Percentiles rank a stretch among this genome's conserved stretches.
Evolutionary conservation across 35 echinoderm and acorn worm genomes (phyloP).

Genomic region (Strongylocentrotus purpuratus): DNA sequence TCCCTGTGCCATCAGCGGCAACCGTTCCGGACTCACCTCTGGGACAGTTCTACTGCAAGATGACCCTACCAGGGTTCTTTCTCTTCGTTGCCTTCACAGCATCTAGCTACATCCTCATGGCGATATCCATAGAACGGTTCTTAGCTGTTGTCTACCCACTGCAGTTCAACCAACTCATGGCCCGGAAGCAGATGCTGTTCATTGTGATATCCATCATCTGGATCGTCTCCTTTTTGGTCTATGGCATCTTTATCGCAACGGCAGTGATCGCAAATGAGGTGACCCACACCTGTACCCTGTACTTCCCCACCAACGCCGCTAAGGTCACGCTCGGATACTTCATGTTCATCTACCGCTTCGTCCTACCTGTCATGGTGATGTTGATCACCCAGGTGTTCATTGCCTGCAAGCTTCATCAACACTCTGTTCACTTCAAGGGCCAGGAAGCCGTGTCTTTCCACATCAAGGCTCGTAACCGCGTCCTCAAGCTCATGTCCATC

Average conservation of each 20-base stretch:
- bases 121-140: conserved; percentile 20
- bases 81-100: not conserved
- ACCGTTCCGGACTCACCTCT: not conserved
- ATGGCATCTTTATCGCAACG: not conserved
- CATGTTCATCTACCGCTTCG: conserved; percentile 19
- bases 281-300: not conserved
- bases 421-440: not conserved
- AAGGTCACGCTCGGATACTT: not conserved
- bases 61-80: not conserved
- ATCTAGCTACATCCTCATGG: conserved; percentile 21
- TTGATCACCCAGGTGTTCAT: not conserved
- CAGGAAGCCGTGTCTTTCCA: not conserved
- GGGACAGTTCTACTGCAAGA: conserved; percentile 25
- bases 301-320: not conserved
- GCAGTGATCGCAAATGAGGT: not conserved
- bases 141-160: conserved; percentile 23
- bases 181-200: not conserved
- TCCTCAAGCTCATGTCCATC: not conserved
- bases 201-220: not conserved
- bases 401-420: not conserved
- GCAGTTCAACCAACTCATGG: conserved; percentile 28
- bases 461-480: conserved; percentile 9
- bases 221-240: not conserved
- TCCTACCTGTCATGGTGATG: not conserved
- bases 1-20: not conserved